phyloP scores from a whole-genome alignment of 2,888 invertebrate genomes.

The Heliconius ethilla region DNA sequence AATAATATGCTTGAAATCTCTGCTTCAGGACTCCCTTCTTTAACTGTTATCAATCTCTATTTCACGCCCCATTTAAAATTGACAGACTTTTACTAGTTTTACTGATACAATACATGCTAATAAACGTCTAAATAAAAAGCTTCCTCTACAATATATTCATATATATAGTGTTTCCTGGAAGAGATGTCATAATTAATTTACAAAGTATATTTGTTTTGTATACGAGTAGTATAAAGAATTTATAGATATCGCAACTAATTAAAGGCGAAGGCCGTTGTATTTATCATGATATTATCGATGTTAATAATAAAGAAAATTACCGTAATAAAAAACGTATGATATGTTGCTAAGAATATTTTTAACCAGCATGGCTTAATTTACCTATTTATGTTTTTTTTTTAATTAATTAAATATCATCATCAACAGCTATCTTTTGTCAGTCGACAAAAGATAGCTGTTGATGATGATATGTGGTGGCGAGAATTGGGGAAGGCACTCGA shows the following conservation, averaged over 20 bases:
- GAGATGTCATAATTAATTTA: conserved; percentile 6
- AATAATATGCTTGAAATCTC: no score
- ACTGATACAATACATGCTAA: background rate
- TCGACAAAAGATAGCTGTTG: no score
- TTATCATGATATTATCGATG: conserved; percentile 3
- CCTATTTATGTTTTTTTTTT: background rate
- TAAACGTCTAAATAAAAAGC: conserved; percentile 7
- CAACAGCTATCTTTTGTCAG: background rate
- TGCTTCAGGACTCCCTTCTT: no score
- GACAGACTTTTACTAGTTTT: background rate
- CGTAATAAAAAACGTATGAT: background rate
- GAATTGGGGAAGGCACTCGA: no score
- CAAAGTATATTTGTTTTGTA: background rate
- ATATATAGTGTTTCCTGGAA: background rate
- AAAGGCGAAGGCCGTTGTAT: conserved; percentile 13
- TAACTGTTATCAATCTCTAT: background rate
- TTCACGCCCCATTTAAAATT: background rate
- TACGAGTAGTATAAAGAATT: conserved; percentile 13
- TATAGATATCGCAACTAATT: background rate
- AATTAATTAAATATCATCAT: no score
- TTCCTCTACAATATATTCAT: background rate
- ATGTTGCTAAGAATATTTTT: background rate
- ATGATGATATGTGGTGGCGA: no score
- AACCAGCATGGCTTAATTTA: background rate
- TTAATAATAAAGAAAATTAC: background rate